Evolutionary conservation across 2,888 invertebrate genomes (phyloP).

Genomic region (Caenorhabditis drosophilae): DNA sequence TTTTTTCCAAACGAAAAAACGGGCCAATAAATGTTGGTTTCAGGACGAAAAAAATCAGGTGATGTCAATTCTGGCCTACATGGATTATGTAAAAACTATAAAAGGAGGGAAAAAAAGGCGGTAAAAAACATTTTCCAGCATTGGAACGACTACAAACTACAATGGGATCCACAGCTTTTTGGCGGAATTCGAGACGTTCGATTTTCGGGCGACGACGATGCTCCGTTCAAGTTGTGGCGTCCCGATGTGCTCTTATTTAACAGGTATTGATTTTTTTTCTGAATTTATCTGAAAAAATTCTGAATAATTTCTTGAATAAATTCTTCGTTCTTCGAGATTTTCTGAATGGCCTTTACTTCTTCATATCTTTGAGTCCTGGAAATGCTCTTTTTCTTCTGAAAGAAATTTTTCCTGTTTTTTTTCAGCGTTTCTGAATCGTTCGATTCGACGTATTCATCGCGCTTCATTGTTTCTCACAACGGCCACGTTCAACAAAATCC

Average conservation of each 20-base stretch:
- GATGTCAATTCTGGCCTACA: constrained; percentile 53
- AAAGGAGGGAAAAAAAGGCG: too few species aligned
- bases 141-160: constrained; percentile 55
- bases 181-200: constrained; percentile 48
- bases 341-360: background rate
- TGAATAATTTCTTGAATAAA: background rate
- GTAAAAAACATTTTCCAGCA: constrained; percentile 43
- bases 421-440: constrained; percentile 51
- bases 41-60: constrained; percentile 56
- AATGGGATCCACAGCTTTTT: constrained; percentile 51
- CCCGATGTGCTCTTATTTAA: constrained; percentile 55
- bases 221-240: constrained; percentile 49
- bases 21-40: constrained; percentile 1
- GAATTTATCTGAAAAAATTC: background rate
- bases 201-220: constrained; percentile 44
- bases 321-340: background rate
- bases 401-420: background rate
- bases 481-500: constrained; percentile 55
- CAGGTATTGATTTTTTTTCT: constrained; percentile 24
- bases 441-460: constrained; percentile 53
- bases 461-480: constrained; percentile 46
- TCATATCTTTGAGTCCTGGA: too few species aligned
- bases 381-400: background rate
- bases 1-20: too few species aligned
- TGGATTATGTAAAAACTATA: constrained; percentile 51